phyloP scores from a whole-genome alignment of 2,797 vertebrate genomes.

The Sebastes oblongus region DNA sequence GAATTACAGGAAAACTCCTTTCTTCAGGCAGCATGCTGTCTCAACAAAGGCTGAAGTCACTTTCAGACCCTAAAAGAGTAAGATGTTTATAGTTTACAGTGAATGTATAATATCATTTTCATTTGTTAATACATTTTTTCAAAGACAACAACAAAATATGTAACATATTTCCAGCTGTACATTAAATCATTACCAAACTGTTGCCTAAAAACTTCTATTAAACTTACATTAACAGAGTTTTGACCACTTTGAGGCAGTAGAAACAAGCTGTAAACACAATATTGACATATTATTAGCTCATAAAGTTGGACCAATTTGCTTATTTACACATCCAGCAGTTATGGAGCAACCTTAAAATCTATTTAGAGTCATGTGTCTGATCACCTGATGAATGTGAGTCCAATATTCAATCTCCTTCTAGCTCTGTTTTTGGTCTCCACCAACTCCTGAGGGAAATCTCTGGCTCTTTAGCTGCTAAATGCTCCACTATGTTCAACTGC shows the following conservation, averaged over 20 bases:
- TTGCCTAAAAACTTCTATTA: not conserved
- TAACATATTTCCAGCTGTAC: not conserved
- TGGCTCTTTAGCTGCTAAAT: not conserved
- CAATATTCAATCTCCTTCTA: too few species aligned
- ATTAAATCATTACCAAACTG: not conserved
- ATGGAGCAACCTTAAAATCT: not conserved
- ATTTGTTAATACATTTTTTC: not conserved
- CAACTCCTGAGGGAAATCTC: not conserved
- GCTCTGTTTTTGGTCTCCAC: too few species aligned
- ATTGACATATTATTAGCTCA: not conserved
- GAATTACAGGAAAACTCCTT: not conserved
- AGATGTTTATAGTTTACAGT: not conserved
- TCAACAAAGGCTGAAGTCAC: not conserved
- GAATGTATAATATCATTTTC: not conserved
- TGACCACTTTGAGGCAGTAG: not conserved
- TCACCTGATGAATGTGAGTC: too few species aligned
- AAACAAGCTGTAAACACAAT: not conserved
- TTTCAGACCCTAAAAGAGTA: not conserved
- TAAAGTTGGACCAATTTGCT: not conserved
- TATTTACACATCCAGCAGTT: not conserved
- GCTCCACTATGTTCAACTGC: too few species aligned
- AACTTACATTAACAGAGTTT: not conserved
- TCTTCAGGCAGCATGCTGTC: not conserved
- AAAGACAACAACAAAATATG: not conserved
- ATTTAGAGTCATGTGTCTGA: fast-evolving